Base-by-base conservation (phyloP, 2,888 invertebrate species). In the Minunthozetes semirufus region DNA sequence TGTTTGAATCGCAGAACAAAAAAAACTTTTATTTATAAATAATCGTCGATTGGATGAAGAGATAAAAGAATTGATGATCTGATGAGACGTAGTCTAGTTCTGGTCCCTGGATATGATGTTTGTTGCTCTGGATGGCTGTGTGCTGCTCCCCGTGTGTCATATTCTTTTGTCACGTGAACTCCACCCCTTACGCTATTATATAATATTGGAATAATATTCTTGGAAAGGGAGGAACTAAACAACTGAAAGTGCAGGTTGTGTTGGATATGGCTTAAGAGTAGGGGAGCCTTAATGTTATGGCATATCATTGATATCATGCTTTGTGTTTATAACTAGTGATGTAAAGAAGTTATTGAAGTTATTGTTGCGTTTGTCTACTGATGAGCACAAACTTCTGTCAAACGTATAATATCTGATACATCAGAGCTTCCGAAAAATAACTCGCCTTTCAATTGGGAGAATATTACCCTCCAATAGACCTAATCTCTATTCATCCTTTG, bases 131-230 rank as follows among this genome's bases (percentile, higher is more conserved):
- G 17, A 42, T 42, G 42, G 42, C 42, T 42, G 42, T 42, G 42
- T 13, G 5, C 33, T 33, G 33, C n/a, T n/a, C 33, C 13, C 29
- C 25, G 17, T 42, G 22, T 68, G 68, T 68, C 68, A 68, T 68
- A 68, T 68, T 68, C 19, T 68, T 68, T 68, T 68, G 68, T 68
- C 68, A 68, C 68, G 46, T 68, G 68, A 42, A 68, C 68, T 42
- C 68, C 68, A 68, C 68, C 68, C 68, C 68, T 68, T 68, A 68
- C 38, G 22, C 42, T 17, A 68, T 68, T 38, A 68, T 68, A 68
- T 68, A 1, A 42, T n/a, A 33, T 19, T 63, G 15, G 13, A 3
- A 68, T 68, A 42, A 42, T 22, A 68, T 68, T 68, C 29, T 68
- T 68, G 42, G 68, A 68, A 68, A 42, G 46, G 68, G 68, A 68